Conservation (phyloP, 2,888 invertebrate species). For the Portevinia maculata region DNA sequence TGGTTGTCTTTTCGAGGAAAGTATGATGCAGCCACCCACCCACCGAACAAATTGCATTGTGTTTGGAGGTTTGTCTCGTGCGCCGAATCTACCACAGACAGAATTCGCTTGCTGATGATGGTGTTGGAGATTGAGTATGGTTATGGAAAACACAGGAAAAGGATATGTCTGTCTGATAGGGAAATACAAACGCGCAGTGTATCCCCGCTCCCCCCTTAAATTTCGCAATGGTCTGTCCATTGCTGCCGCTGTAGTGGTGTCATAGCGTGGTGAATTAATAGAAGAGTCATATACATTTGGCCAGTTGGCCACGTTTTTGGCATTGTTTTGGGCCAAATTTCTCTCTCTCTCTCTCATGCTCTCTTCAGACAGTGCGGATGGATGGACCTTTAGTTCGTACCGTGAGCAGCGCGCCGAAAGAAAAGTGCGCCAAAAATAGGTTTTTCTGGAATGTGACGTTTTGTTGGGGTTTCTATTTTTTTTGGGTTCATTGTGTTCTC, state of each 20-base stretch:
- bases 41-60: slow-evolving; percentile 47
- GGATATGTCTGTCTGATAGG: slow-evolving; percentile 63
- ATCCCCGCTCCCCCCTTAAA: neutral
- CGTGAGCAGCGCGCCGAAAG: slow-evolving; percentile 63
- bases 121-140: slow-evolving; percentile 61
- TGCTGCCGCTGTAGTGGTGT: slow-evolving; percentile 2
- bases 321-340: slow-evolving; percentile 32
- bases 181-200: neutral
- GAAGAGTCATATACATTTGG: neutral
- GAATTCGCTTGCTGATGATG: neutral
- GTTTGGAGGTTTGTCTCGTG: slow-evolving; percentile 2
- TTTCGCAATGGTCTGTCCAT: slow-evolving; percentile 12
- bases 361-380: slow-evolving; percentile 52
- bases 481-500: slow-evolving; percentile 69
- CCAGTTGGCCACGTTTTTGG: slow-evolving; percentile 59
- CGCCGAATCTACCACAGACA: slow-evolving; percentile 65
- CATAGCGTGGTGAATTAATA: slow-evolving; percentile 46
- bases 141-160: slow-evolving; percentile 58
- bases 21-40: slow-evolving; percentile 11
- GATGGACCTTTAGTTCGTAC: neutral
- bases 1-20: slow-evolving; percentile 17
- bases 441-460: slow-evolving; percentile 66
- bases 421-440: slow-evolving; percentile 72
- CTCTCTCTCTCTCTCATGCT: slow-evolving; percentile 26
- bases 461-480: slow-evolving; percentile 14